Evolutionary conservation across 1,140 invertebrate species (phyloP), one percentile per base, ranked within the genome.

Genomic region (Semibalanus balanoides): DNA sequence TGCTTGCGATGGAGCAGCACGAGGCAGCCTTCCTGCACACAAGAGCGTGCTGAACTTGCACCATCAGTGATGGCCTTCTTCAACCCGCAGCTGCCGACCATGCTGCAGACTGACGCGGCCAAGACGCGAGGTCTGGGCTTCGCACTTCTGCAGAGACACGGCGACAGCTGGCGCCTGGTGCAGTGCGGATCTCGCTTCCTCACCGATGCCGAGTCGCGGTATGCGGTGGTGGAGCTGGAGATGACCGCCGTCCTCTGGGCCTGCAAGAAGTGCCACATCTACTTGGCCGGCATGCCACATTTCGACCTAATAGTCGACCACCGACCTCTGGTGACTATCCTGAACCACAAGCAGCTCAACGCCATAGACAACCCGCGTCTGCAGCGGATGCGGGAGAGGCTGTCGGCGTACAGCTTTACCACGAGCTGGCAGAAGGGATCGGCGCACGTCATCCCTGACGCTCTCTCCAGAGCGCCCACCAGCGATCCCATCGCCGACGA

Each of bases 161-260:
- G 71, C 7, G 74, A 74, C 17, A 25, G 43, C 22, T 80, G 79
- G 79, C 77, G 75, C 43, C 76, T 79, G 5, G 51, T 75, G 11
- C n/a, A 79, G 31, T 80, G 77, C 40, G 78, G 79, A 79, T 51
- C 70, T 80, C 29, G 35, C 30, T 78, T 76, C 40, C 71, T 80
- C 19, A 73, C 77, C 1, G 77, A 79, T 30, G 19, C 31, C 27
- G 80, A 81, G 75, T 43, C 77, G 25, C 73, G 76, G 43, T 79
- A 77, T 71, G 27, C 77, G 17, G 76, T 77, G 29, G 64, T 76
- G n/a, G 80, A 80, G 29, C 40, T 81, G 51, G 79, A 81, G 70
- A 22, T 79, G 29, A 28, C 76, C 31, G 80, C 78, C 17, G 78
- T 80, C 5, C 64, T 78, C 3, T 80, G 77, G 78, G 78, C 77